These are phyloP conservation scores for Exocentrus adspersus DNA, from an alignment of 2,888 invertebrate species.

Conservation along the genomic window DNA sequence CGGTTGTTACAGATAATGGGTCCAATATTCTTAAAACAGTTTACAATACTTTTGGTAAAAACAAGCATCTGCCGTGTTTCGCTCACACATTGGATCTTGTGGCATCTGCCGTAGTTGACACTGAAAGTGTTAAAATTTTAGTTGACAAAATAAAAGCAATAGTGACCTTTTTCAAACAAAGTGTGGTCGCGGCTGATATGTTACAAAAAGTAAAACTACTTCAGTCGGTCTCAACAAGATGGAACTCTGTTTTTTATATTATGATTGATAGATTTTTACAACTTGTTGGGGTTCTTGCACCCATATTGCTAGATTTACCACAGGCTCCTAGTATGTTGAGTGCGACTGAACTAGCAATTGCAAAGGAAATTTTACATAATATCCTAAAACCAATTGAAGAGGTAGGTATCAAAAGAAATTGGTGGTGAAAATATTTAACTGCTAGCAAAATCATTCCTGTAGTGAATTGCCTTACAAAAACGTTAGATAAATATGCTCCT, in stretches of 20 bases:
- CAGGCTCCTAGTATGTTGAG: background rate
- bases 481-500: too few relatives aligned
- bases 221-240: background rate
- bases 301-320: background rate
- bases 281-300: background rate
- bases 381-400: background rate
- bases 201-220: background rate
- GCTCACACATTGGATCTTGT: background rate
- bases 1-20: background rate
- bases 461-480: too few relatives aligned
- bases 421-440: background rate
- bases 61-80: background rate
- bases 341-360: background rate
- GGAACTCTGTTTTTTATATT: background rate
- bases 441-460: too few relatives aligned
- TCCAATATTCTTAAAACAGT: background rate
- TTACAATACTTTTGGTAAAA: background rate
- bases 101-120: background rate
- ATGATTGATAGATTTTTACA: background rate
- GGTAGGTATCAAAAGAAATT: background rate
- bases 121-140: background rate
- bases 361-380: background rate
- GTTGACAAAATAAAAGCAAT: background rate
- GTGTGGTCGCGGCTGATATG: background rate
- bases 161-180: background rate